A percentile compares a stretch with the other conserved stretches of the same genome.
phyloP scores from a whole-genome alignment of 2,113 vertebrate species.

The Labrus mixtus region DNA sequence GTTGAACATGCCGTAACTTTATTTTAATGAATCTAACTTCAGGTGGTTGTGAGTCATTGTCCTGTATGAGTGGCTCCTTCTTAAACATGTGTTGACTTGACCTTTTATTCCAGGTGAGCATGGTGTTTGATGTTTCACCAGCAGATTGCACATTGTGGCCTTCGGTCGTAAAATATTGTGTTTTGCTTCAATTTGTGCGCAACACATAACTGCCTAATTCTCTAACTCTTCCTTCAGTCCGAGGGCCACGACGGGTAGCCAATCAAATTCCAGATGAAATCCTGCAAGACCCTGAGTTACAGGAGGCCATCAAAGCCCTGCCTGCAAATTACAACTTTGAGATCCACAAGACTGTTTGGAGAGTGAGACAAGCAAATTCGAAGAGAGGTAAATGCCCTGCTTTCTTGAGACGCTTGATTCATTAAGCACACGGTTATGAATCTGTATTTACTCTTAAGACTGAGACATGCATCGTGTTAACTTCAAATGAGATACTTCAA shows the following conservation, averaged over 20 bases:
- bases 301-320: conserved; percentile 84
- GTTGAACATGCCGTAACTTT: not conserved
- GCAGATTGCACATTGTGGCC: not conserved
- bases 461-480: not conserved
- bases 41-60: not conserved
- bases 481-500: too few relatives aligned
- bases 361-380: conserved; percentile 90
- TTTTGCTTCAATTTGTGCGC: not conserved
- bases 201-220: not conserved
- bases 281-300: conserved; percentile 86
- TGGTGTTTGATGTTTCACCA: not conserved
- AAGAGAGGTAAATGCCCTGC: conserved; percentile 85
- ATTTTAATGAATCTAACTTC: not conserved
- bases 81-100: not conserved
- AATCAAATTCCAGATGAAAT: conserved; percentile 95
- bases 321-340: conserved; percentile 98
- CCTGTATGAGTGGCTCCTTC: not conserved
- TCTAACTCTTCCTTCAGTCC: conserved; percentile 63
- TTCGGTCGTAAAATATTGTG: not conserved
- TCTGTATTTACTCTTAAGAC: not conserved
- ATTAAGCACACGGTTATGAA: not conserved
- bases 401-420: not conserved
- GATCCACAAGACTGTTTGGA: conserved; percentile 96
- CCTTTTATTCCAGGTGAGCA: not conserved
- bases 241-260: conserved; percentile 80